Base-by-base conservation (phyloP, 2,113 vertebrate genomes). In the Capreolus pygargus region DNA sequence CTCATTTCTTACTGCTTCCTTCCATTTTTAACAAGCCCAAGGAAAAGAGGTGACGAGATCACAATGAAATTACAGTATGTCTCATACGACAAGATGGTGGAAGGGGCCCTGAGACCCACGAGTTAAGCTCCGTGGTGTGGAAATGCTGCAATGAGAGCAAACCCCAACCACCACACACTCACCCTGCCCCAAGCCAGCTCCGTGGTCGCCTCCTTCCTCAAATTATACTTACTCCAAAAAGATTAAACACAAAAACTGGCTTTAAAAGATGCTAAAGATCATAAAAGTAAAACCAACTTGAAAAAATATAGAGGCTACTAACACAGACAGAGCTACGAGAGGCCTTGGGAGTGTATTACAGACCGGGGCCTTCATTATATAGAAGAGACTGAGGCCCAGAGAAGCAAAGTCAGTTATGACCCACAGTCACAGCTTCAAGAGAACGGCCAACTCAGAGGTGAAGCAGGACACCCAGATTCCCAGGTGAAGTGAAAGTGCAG, bases 111-210 rank as follows among this genome's bases (percentile, higher is more conserved):
- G 89, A 21, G 92, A 78, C 36, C 36, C 50, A 87, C 79, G 47
- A 30, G 88, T 4, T 91, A 86, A 98, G 92, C 79, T 96, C 95
- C 97, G 81, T 95, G 81, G 27, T 82, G 45, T 96, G 96, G 89
- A 94, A 95, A 39, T 8, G 36, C 98, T 96, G 85, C 78, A 96
- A 95, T 85, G 97, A 92, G 98, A 97, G 91, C 96, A 96, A 96
- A 54, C 96, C 96, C 67, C 94, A 97, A 95, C 60, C 95, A 7
- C 87, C 87, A 97, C 97, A 95, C 92, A 82, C 92, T 92, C 92
- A 97, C 97, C 98, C 94, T 96, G 74, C 86, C 95, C 96, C 54
- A 92, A 96, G 95, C 98, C 95, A 19, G 45, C 6, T 92, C 96
- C 92, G 96, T 81, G 89, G 64, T 47, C 83, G 86, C 74, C 87